Base-by-base conservation (phyloP, 2,113 vertebrate genomes). In the Dolichallabes microphthalmus region DNA sequence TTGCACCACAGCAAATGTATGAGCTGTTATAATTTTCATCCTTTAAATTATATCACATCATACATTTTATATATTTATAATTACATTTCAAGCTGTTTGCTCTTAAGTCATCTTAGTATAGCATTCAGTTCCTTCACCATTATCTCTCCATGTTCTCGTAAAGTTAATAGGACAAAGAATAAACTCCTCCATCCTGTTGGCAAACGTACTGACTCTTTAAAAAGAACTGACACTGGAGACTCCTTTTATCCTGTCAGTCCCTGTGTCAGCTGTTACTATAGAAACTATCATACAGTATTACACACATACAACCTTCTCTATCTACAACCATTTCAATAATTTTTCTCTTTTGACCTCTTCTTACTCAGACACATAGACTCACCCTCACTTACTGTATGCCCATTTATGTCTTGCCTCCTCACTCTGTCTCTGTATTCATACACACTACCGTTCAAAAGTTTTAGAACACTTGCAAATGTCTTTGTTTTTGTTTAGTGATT, bases 381-480 rank as follows among this genome's bases (percentile, higher is more conserved):
- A 30, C 63, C 27, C 63, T 63, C 35, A 57, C 58, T 25, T 53
- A n/a, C n/a, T n/a, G n/a, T n/a, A 63, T 58, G 82, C 58, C 76
- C 22, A 61, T 32, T 73, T 84, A 30, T n/a, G 76, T 84, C 82
- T 79, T 19, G 14, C 39, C 39, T 45, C 15, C 86, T 83, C 55
- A 69, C 63, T 83, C 22, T 15, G 61, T 57, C 63, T 82, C 53
- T 88, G 52, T 79, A 27, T 35, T 61, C 61, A 8, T 86, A n/a
- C n/a, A n/a, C n/a, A n/a, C n/a, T n/a, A n/a, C n/a, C n/a, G n/a
- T n/a, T n/a, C n/a, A n/a, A n/a, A n/a, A n/a, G n/a, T n/a, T n/a
- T n/a, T n/a, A n/a, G n/a, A n/a, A n/a, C n/a, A n/a, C n/a, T n/a
- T n/a, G n/a, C n/a, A n/a, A n/a, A n/a, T n/a, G n/a, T n/a, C n/a